Evolutionary conservation across 2,113 vertebrate species (phyloP), one percentile per base, ranked within the genome.

Genomic region (Rhipidura dahli): DNA sequence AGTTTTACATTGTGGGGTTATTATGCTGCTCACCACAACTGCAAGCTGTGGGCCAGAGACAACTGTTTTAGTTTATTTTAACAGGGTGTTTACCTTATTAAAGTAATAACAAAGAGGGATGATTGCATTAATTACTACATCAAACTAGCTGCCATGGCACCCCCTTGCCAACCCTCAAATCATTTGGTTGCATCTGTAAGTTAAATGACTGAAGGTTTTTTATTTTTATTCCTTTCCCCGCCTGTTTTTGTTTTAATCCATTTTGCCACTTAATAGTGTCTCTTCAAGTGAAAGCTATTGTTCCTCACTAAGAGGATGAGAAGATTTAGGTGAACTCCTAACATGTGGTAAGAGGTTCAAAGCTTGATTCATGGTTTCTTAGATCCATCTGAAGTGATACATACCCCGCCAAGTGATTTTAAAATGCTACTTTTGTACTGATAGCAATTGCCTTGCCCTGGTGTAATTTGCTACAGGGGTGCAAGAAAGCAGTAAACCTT

Each of bases 51-150:
- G 86, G 94, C 96, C 77, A 84, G 89, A 94, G 95, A 78, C 81
- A 92, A 95, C 81, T 89, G 84, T 77, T 93, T 94, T 69, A 95
- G 83, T 96, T 97, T 95, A 96, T 93, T 97, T 96, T 95, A 96
- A 91, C 70, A 84, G 84, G 51, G 69, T 83, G 86, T 96, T 96
- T 97, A 96, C 93, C 94, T 96, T 95, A 95, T 89, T 96, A 92
- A 90, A 92, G 66, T 79, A 94, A 83, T 93, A 94, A 92, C 83
- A 88, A 96, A 83, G 77, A 87, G 64, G 39, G 78, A 92, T 95
- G 81, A 72, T 80, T 89, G 50, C 44, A 45, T 90, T 90, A 82
- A 92, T 97, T 94, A 87, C 72, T 93, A 68, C 78, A 78, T 83
- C 82, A 94, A 61, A 57, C 60, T 83, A 69, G 33, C 69, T 82